A percentile compares a stretch with the other conserved stretches of the same genome.
phyloP scores from a whole-genome alignment of 1,140 invertebrate genomes.

The Saccostrea cuccullata region DNA sequence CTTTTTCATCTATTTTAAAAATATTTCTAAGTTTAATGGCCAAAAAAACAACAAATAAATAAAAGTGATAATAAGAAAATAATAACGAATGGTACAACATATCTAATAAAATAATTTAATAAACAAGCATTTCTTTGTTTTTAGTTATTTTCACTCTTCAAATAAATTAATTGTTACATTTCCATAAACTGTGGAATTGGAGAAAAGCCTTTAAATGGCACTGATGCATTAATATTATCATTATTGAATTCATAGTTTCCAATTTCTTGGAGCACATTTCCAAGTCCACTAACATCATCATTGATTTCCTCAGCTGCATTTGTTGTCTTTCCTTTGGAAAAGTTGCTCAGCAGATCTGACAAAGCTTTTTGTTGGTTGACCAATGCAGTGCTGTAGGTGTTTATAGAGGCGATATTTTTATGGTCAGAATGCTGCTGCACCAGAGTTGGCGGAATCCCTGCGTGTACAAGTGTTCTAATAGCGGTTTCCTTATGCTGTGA shows the following conservation, averaged over 20 bases:
- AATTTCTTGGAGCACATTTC: neutral
- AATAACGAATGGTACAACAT: no score
- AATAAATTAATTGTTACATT: neutral
- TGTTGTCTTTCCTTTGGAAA: neutral
- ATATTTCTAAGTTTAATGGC: no score
- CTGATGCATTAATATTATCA: neutral
- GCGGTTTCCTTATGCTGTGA: no score
- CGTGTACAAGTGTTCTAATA: slow-evolving; percentile 38
- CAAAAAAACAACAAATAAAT: no score
- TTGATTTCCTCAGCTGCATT: neutral
- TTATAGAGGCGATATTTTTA: slow-evolving; percentile 48
- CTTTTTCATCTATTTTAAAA: no score
- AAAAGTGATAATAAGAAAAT: no score
- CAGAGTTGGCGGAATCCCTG: slow-evolving; percentile 34
- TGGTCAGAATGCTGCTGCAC: slow-evolving; percentile 46
- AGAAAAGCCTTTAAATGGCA: neutral
- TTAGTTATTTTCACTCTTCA: neutral
- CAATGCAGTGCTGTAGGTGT: slow-evolving; percentile 43
- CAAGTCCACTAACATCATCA: neutral
- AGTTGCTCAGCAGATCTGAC: slow-evolving; percentile 29
- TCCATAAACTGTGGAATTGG: neutral
- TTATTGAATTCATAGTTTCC: neutral
- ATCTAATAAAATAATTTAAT: no score
- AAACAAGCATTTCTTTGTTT: neutral
- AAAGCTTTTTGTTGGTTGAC: slow-evolving; percentile 37